A percentile compares a stretch with the other conserved stretches of the same genome.
Evolutionary conservation across 2,797 vertebrate genomes (phyloP).

Genomic region (Manis crassicaudata): DNA sequence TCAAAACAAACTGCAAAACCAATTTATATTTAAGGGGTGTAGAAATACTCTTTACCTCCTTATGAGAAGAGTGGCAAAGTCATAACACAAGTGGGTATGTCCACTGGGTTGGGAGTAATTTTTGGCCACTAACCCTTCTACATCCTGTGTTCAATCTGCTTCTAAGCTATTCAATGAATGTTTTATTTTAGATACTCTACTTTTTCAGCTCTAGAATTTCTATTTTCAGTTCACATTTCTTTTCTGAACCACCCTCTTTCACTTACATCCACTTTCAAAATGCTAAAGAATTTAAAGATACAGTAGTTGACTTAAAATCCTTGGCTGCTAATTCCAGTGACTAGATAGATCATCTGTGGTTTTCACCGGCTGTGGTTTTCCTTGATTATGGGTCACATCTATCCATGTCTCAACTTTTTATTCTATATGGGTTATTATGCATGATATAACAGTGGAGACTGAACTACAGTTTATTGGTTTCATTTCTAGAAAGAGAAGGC

Average conservation of each 20-base stretch:
- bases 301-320: background rate
- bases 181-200: background rate
- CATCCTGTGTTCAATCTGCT: background rate
- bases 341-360: background rate
- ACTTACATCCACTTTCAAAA: background rate
- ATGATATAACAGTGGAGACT: background rate
- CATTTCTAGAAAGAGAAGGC: background rate
- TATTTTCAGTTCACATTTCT: background rate
- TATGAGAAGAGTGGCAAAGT: background rate
- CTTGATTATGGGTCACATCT: background rate
- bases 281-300: too few species aligned
- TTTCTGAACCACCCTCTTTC: background rate
- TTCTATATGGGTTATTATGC: background rate
- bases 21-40: background rate
- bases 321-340: background rate
- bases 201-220: constrained; percentile 11
- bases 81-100: background rate
- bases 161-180: background rate
- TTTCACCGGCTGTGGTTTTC: background rate
- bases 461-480: background rate
- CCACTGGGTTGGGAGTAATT: background rate
- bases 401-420: background rate
- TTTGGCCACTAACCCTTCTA: background rate
- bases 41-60: background rate
- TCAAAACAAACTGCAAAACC: background rate